Evolutionary conservation across 2,888 invertebrate species (phyloP).

Genomic region (Trissoscelio sp.): DNA sequence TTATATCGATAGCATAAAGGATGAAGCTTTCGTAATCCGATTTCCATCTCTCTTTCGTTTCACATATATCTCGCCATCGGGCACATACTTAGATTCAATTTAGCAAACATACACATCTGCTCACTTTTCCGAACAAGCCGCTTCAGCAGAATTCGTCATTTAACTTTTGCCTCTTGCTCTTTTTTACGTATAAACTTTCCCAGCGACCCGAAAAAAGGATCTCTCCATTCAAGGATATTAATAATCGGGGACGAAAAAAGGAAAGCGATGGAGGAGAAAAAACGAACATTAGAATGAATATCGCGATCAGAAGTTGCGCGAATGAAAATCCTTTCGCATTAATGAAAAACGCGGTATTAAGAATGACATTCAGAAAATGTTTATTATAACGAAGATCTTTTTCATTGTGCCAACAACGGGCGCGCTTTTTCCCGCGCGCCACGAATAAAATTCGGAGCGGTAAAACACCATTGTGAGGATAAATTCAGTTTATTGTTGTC

Average conservation of each 20-base stretch:
- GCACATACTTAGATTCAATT: slow-evolving; percentile 68
- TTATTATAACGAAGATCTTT: slow-evolving; percentile 36
- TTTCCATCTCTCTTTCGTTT: slow-evolving; percentile 63
- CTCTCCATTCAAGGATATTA: slow-evolving; percentile 39
- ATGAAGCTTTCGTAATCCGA: slow-evolving; percentile 76
- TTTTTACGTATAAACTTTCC: slow-evolving; percentile 42
- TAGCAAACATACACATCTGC: slow-evolving; percentile 65
- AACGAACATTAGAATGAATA: slow-evolving; percentile 6
- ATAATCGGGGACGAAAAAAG: slow-evolving; percentile 17
- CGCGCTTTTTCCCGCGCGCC: slow-evolving; percentile 10
- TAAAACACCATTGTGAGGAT: slow-evolving; percentile 37
- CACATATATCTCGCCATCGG: slow-evolving; percentile 63
- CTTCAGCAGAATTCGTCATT: slow-evolving; percentile 60
- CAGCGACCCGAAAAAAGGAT: slow-evolving; percentile 23
- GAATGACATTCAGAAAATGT: slow-evolving; percentile 36
- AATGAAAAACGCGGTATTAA: slow-evolving; percentile 39
- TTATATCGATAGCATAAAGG: slow-evolving; percentile 74
- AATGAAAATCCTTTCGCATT: slow-evolving; percentile 28
- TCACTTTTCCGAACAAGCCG: slow-evolving; percentile 64
- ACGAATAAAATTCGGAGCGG: slow-evolving; percentile 22
- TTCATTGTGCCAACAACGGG: slow-evolving; percentile 19
- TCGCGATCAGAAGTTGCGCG: slow-evolving; percentile 28
- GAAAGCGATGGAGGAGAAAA: background rate
- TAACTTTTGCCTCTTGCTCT: slow-evolving; percentile 44
- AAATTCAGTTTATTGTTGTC: slow-evolving; percentile 28